Percentiles rank a stretch among this genome's conserved stretches.
phyloP scores from a whole-genome alignment of 2,113 vertebrate species.

The Mobula birostris region DNA sequence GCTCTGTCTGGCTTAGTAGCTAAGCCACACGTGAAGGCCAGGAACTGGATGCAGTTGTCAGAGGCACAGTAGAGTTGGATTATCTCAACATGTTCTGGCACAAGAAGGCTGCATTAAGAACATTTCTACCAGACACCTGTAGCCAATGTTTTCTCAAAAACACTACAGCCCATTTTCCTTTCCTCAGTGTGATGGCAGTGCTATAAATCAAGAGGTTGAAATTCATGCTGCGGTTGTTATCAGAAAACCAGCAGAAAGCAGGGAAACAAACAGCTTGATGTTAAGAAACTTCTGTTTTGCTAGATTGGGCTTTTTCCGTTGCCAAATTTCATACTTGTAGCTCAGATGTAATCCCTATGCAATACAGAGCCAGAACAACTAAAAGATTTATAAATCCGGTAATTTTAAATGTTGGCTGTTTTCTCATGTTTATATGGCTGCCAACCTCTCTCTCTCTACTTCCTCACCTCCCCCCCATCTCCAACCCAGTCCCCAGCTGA shows the following conservation, averaged over 20 bases:
- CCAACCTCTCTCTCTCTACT: too few species aligned
- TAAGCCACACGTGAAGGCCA: too few species aligned
- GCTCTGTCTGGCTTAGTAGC: too few species aligned
- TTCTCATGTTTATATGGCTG: background rate
- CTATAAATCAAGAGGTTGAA: conserved; percentile 17
- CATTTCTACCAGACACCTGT: conserved; percentile 5
- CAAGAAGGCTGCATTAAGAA: background rate
- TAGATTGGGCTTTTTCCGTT: background rate
- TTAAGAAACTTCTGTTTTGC: conserved; percentile 27
- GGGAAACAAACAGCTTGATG: background rate
- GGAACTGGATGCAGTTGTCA: too few species aligned
- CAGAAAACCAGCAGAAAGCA: background rate
- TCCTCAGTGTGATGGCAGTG: background rate
- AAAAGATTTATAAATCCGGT: background rate
- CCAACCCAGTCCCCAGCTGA: background rate
- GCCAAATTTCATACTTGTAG: background rate
- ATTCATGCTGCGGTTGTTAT: background rate
- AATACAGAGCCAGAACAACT: background rate
- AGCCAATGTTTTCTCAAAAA: conserved; percentile 18
- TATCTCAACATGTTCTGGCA: background rate
- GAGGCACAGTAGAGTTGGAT: background rate
- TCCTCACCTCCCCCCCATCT: background rate
- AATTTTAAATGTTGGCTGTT: background rate
- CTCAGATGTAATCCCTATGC: background rate
- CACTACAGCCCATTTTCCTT: background rate